Evolutionary conservation across 2,888 invertebrate genomes (phyloP).

Genomic region (Heliconius erato): DNA sequence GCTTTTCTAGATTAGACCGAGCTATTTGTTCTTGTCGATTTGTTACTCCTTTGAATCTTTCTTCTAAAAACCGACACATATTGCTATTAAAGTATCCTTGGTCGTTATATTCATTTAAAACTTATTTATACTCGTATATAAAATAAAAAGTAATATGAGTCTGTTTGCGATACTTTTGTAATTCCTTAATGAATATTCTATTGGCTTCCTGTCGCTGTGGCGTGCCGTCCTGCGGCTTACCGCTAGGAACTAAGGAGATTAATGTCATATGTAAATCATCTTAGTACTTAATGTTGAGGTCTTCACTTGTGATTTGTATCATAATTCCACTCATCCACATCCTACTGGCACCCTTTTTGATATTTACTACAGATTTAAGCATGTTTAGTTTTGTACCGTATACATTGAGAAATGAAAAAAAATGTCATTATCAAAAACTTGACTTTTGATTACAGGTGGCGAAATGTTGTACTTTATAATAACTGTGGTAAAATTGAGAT

Average conservation of each 20-base stretch:
- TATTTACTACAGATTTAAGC: slow-evolving; percentile 54
- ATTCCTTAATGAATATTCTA: slow-evolving; percentile 31
- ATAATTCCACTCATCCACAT: slow-evolving; percentile 60
- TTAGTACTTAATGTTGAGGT: slow-evolving; percentile 39
- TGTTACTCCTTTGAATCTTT: slow-evolving; percentile 44
- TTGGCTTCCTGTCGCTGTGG: slow-evolving; percentile 50
- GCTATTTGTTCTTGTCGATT: slow-evolving; percentile 46
- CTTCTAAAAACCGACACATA: slow-evolving; percentile 42
- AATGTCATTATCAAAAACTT: background rate
- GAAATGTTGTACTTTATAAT: background rate
- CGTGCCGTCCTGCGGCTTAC: slow-evolving; percentile 55
- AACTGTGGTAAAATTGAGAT: background rate
- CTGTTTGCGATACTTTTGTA: slow-evolving; percentile 38
- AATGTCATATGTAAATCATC: slow-evolving; percentile 35
- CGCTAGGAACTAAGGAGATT: slow-evolving; percentile 49
- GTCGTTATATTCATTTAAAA: background rate
- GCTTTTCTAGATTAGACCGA: slow-evolving; percentile 54
- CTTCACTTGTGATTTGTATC: slow-evolving; percentile 55
- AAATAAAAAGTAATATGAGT: slow-evolving; percentile 27
- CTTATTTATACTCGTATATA: background rate
- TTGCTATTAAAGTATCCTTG: slow-evolving; percentile 24
- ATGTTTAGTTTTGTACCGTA: slow-evolving; percentile 49
- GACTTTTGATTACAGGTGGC: slow-evolving; percentile 17
- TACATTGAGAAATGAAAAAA: background rate
- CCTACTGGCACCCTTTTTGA: slow-evolving; percentile 67